Conservation (phyloP, 2,888 invertebrate species). For the Timema podura region DNA sequence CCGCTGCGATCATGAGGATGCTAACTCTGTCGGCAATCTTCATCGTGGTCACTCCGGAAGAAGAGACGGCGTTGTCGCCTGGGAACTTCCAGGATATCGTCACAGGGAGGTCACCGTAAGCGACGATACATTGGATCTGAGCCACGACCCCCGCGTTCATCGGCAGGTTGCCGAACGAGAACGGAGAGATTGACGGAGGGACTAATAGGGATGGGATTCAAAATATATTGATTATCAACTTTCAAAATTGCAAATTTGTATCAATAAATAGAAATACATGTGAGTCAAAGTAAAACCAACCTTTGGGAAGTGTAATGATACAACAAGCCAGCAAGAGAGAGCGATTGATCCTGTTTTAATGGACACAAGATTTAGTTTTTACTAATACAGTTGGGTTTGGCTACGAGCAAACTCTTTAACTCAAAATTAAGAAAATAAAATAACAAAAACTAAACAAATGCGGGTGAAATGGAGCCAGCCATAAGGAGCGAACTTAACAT, state of each 20-base stretch:
- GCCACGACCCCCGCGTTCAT: constrained; percentile 39
- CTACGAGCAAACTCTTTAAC: too few species aligned
- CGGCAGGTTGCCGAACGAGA: constrained; percentile 39
- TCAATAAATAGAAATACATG: background rate
- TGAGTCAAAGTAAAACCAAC: background rate
- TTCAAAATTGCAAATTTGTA: background rate
- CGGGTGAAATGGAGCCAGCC: too few species aligned
- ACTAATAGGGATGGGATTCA: constrained; percentile 30
- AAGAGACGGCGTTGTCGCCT: constrained; percentile 37
- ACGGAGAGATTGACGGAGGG: constrained; percentile 38
- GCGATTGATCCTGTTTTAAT: too few species aligned
- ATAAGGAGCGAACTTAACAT: too few species aligned
- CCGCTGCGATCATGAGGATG: constrained; percentile 40
- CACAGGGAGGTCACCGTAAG: constrained; percentile 45
- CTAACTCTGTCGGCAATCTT: constrained; percentile 46
- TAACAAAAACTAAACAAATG: too few species aligned
- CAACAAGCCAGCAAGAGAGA: too few species aligned
- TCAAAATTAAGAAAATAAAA: too few species aligned
- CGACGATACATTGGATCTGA: constrained; percentile 38
- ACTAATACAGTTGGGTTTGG: too few species aligned
- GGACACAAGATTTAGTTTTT: too few species aligned
- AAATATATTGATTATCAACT: background rate
- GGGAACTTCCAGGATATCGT: constrained; percentile 46
- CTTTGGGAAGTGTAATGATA: too few species aligned
- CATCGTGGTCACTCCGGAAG: constrained; percentile 41